A percentile compares a stretch with the other conserved stretches of the same genome.
phyloP scores from a whole-genome alignment of 2,797 vertebrate species.

The Rhinoraja longicauda region DNA sequence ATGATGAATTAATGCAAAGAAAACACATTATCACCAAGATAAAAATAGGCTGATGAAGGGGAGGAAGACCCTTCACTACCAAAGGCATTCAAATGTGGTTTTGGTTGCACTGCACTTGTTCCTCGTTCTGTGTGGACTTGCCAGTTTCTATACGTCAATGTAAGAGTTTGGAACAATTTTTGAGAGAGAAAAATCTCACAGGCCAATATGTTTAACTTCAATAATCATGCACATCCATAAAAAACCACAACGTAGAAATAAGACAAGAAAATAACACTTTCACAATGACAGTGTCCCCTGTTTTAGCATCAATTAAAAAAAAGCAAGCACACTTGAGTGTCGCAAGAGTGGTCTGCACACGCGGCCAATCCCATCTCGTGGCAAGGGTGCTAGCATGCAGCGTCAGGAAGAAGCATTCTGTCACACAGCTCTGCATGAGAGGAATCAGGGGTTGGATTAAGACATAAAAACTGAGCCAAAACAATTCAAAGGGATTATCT shows the following conservation, averaged over 20 bases:
- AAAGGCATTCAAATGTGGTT: neutral
- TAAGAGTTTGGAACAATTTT: neutral
- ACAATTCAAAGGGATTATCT: constrained; percentile 53
- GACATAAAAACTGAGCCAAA: constrained; percentile 48
- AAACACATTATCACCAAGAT: neutral
- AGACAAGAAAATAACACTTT: neutral
- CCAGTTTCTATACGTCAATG: neutral
- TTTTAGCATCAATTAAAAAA: neutral
- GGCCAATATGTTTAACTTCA: neutral
- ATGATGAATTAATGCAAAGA: neutral
- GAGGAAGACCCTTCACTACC: neutral
- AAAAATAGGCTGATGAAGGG: neutral
- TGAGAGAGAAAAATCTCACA: neutral
- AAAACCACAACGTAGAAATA: neutral
- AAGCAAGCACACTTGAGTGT: neutral
- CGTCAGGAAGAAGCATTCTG: constrained; percentile 1
- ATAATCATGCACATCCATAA: neutral
- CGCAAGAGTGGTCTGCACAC: neutral
- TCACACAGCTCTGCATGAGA: constrained; percentile 12
- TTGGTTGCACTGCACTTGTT: neutral
- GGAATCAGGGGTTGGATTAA: constrained; percentile 38
- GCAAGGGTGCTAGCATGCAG: constrained; percentile 16
- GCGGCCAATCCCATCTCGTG: neutral
- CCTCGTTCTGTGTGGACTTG: no score
- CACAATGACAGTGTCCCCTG: neutral